Evolutionary conservation across 2,888 invertebrate genomes (phyloP).

Genomic region (Lycophotia porphyrea): DNA sequence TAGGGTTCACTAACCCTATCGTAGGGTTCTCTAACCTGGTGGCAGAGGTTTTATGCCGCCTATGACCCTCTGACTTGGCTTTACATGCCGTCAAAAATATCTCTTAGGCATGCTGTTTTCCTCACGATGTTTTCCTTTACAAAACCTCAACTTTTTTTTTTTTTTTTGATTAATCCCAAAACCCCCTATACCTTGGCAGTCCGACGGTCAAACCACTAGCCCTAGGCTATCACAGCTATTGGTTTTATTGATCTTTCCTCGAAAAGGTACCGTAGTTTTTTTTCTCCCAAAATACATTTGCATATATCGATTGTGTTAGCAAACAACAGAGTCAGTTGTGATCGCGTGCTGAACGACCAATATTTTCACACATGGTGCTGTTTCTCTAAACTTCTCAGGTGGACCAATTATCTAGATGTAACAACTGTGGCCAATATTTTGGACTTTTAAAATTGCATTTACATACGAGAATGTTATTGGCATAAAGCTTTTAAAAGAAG

Average conservation of each 20-base stretch:
- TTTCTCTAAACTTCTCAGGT: slow-evolving; percentile 34
- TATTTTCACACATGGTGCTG: slow-evolving; percentile 38
- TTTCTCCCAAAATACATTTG: not conserved
- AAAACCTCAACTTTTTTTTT: too few species aligned
- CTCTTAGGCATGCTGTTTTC: too few species aligned
- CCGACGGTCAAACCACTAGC: too few species aligned
- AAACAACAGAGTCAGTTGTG: slow-evolving; percentile 45
- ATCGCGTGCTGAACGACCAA: slow-evolving; percentile 37
- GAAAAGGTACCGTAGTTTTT: not conserved
- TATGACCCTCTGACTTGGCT: too few species aligned
- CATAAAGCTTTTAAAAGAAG: not conserved
- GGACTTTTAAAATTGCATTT: not conserved
- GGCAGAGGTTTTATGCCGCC: too few species aligned
- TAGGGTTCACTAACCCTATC: too few species aligned
- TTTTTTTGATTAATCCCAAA: too few species aligned
- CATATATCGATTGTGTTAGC: not conserved
- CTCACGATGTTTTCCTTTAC: too few species aligned
- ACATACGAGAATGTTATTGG: not conserved
- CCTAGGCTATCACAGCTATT: too few species aligned
- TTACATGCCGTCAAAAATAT: too few species aligned
- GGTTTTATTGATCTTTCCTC: not conserved
- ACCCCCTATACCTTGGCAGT: too few species aligned
- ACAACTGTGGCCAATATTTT: slow-evolving; percentile 1
- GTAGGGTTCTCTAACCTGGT: too few species aligned
- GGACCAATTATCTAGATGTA: slow-evolving; percentile 41